Percentiles rank a stretch among this genome's conserved stretches.
phyloP scores from a whole-genome alignment of 2,888 invertebrate genomes.

The Listrodromus nycthemerus region DNA sequence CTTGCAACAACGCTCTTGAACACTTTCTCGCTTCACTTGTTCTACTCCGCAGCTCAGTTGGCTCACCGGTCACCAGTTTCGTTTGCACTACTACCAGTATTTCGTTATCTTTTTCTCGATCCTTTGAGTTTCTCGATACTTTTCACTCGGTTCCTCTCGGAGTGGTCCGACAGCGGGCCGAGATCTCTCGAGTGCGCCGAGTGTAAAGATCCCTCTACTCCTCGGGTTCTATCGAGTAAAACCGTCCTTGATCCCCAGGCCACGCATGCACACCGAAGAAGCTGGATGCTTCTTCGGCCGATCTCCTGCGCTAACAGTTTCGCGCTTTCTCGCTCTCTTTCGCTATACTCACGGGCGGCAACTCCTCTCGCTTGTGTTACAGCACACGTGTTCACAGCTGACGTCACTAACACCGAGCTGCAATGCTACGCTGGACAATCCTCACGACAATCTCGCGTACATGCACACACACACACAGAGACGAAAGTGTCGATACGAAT shows the following conservation, averaged over 20 bases:
- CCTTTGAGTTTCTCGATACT: not conserved
- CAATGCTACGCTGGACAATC: constrained; percentile 63
- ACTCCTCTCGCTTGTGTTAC: constrained; percentile 71
- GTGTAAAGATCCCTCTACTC: constrained; percentile 55
- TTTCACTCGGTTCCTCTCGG: constrained; percentile 32
- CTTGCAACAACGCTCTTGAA: not conserved
- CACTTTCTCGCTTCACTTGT: constrained; percentile 31
- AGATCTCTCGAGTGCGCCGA: constrained; percentile 69
- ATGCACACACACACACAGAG: not conserved
- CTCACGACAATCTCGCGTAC: constrained; percentile 72
- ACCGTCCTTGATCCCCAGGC: constrained; percentile 83
- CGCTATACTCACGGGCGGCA: constrained; percentile 18
- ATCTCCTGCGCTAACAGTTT: constrained; percentile 44
- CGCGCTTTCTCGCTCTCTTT: constrained; percentile 19
- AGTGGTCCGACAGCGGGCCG: not conserved
- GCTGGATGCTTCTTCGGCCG: constrained; percentile 41
- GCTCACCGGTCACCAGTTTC: constrained; percentile 32
- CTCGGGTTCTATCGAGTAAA: constrained; percentile 79
- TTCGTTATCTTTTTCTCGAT: constrained; percentile 47
- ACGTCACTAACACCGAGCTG: constrained; percentile 73
- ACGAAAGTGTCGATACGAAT: not conserved
- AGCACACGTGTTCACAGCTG: constrained; percentile 79
- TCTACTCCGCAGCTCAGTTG: constrained; percentile 9
- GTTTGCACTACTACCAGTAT: constrained; percentile 18
- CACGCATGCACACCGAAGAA: constrained; percentile 74